These are phyloP conservation scores for Carassius auratus DNA, from an alignment of 2,113 vertebrate species.

Conservation along the genomic window DNA sequence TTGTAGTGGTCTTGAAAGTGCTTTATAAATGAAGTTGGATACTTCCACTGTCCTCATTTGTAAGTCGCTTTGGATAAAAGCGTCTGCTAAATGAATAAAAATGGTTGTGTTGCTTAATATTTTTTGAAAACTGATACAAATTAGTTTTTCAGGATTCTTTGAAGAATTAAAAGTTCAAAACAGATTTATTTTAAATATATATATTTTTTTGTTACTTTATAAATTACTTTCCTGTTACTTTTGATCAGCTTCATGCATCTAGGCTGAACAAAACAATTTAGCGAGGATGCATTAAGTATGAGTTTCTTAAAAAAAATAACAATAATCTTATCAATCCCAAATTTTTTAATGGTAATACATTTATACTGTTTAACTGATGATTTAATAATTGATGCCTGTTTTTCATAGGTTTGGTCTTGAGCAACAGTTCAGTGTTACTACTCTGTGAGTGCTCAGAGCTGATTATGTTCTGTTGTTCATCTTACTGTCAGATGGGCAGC, in stretches of 20 bases:
- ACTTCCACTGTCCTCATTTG: too few species aligned
- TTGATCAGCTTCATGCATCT: not conserved
- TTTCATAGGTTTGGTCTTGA: not conserved
- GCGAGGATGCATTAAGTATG: not conserved
- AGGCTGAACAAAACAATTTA: not conserved
- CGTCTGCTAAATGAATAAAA: not conserved
- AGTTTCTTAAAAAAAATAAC: too few species aligned
- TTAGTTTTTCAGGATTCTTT: too few species aligned
- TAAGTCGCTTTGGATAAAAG: too few species aligned
- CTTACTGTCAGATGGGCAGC: constrained; percentile 33
- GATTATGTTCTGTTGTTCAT: constrained; percentile 13
- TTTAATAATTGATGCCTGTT: not conserved
- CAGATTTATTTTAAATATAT: too few species aligned
- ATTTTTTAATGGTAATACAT: not conserved
- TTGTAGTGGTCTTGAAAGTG: too few species aligned
- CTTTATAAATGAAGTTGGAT: too few species aligned
- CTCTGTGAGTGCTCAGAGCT: not conserved
- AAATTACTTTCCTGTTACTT: not conserved
- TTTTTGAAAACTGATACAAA: not conserved
- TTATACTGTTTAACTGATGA: not conserved
- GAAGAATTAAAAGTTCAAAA: too few species aligned
- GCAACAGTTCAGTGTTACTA: constrained; percentile 13
- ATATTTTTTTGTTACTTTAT: too few species aligned
- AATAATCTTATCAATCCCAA: not conserved
- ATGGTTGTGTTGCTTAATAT: not conserved